These are phyloP conservation scores for Acanthurus leucopareius DNA, from an alignment of 2,797 vertebrate genomes.

Conservation along the genomic window DNA sequence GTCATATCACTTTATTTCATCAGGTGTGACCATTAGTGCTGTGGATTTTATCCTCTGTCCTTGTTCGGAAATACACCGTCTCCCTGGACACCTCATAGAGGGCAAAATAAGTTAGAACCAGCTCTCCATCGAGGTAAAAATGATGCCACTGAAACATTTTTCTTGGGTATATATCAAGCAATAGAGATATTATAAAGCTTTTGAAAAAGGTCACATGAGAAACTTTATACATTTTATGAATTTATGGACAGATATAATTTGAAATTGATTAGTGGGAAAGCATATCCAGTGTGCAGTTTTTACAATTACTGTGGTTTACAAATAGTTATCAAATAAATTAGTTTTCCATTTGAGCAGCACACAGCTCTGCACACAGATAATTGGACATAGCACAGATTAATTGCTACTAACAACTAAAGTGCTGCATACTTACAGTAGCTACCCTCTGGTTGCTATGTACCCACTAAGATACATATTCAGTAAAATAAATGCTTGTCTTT, in stretches of 20 bases:
- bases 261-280: neutral
- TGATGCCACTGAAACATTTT: neutral
- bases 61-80: slow-evolving; percentile 51
- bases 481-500: slow-evolving; percentile 17
- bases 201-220: slow-evolving; percentile 5
- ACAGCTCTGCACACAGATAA: neutral
- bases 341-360: neutral
- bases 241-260: neutral
- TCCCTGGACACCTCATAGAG: slow-evolving; percentile 25
- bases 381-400: slow-evolving; percentile 6
- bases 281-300: neutral
- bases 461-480: slow-evolving; percentile 2
- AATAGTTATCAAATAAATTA: neutral
- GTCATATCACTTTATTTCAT: slow-evolving; percentile 76
- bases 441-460: neutral
- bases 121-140: neutral
- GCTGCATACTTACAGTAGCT: neutral
- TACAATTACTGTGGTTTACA: neutral
- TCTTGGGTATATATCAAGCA: neutral
- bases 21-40: slow-evolving; percentile 75
- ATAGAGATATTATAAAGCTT: neutral
- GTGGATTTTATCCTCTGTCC: slow-evolving; percentile 67
- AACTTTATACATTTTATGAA: slow-evolving; percentile 25
- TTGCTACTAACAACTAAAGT: slow-evolving; percentile 14
- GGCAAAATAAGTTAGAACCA: slow-evolving; percentile 15